Evolutionary conservation across 2,888 invertebrate species (phyloP).

Genomic region (Dorcus hopei): DNA sequence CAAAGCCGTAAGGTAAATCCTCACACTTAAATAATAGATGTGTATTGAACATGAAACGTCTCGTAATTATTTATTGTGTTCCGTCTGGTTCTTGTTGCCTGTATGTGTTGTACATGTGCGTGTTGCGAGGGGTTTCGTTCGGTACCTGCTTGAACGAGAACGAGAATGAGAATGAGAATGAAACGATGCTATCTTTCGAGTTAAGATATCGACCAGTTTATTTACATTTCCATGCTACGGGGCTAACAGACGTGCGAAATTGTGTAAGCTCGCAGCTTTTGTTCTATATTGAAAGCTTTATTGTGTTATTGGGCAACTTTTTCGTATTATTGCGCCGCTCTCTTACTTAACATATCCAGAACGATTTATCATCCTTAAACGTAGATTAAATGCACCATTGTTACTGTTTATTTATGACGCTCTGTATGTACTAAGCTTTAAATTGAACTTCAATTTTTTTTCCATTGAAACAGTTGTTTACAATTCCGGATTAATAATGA

Average conservation of each 20-base stretch:
- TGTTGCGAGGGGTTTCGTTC: not conserved
- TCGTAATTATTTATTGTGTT: not conserved
- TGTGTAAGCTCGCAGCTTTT: constrained; percentile 1
- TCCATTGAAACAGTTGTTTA: not conserved
- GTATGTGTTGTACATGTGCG: not conserved
- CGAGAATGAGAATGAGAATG: not conserved
- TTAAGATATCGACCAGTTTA: constrained; percentile 26
- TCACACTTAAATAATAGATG: not conserved
- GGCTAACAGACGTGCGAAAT: too few relatives aligned
- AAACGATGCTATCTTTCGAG: constrained; percentile 9
- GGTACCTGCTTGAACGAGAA: too few relatives aligned
- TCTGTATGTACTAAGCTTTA: not conserved
- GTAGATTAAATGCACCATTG: too few relatives aligned
- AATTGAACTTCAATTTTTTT: not conserved
- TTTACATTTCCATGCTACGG: constrained; percentile 20
- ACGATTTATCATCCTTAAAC: too few relatives aligned
- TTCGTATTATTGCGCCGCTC: not conserved
- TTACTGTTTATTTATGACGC: too few relatives aligned
- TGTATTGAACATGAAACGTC: not conserved
- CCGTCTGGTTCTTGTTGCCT: not conserved
- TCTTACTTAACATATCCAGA: too few relatives aligned
- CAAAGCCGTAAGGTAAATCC: constrained; percentile 1
- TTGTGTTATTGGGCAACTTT: constrained; percentile 3
- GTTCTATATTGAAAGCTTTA: constrained; percentile 11
- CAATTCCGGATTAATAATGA: too few relatives aligned